Percentiles rank a stretch among this genome's conserved stretches.
These are phyloP conservation scores for Heliornis fulica DNA, from an alignment of 2,113 vertebrate species.

Conservation along the genomic window DNA sequence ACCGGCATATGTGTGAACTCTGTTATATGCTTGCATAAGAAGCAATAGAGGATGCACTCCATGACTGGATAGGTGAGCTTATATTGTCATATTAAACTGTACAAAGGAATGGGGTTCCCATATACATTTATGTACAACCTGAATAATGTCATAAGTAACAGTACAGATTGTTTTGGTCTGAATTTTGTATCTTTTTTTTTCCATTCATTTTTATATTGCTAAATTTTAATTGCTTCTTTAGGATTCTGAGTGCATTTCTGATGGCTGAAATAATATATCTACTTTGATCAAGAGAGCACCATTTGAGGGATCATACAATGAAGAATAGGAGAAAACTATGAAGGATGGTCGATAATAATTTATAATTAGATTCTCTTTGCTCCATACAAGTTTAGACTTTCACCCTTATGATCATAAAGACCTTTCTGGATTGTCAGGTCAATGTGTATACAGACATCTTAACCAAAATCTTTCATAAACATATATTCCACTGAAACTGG, in stretches of 20 bases:
- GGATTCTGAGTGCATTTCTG: background rate
- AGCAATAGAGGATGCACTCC: background rate
- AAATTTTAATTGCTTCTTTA: background rate
- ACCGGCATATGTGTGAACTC: background rate
- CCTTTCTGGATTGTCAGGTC: background rate
- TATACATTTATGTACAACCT: background rate
- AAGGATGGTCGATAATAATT: background rate
- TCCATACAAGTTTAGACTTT: background rate
- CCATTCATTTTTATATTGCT: background rate
- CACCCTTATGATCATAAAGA: background rate
- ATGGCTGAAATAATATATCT: background rate
- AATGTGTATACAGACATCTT: background rate
- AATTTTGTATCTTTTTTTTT: background rate
- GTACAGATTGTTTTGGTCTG: background rate
- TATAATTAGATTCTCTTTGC: background rate
- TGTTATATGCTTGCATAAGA: background rate
- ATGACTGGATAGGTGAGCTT: background rate
- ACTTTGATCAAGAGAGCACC: background rate
- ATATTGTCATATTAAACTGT: background rate
- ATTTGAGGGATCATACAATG: background rate
- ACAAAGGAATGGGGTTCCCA: background rate
- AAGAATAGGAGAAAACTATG: background rate
- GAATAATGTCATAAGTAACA: background rate
- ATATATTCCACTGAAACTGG: background rate
- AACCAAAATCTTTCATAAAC: background rate